Base-by-base conservation (phyloP, 2,888 invertebrate genomes). In the Mimas tiliae region DNA sequence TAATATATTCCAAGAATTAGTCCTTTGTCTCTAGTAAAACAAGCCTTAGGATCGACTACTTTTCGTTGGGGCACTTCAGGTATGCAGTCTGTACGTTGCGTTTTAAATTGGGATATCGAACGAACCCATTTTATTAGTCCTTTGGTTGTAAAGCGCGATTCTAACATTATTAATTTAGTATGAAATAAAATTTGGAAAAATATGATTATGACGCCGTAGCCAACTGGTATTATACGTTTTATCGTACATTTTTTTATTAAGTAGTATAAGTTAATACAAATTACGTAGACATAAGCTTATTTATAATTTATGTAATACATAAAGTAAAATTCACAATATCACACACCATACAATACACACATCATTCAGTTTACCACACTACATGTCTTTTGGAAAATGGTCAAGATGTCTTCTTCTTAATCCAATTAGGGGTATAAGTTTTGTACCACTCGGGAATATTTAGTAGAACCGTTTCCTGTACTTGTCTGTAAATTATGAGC, bases 401-500 rank as follows among this genome's bases (percentile, higher is more conserved):
- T 93, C 92, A 93, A 85, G 93, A 93, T 79, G 86, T 84, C 76
- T 92, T 92, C 74, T 87, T 88, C 80, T 89, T 90, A 65, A 93
- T 83, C 90, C 91, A 92, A 74, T 73, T 81, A 63, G 93, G 93
- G 68, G 88, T 86, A 74, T 90, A 83, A 66, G 81, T 83, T 66
- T 74, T 77, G 67, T 95, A 82, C 95, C 95, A 95, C 72, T 93
- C 91, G 64, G 96, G 95, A 77, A 95, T 91, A 83, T 94, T 92
- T 68, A 90, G 86, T 64, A 91, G 82, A 33, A 97, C 84, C 66
- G 95, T 96, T 80, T 96, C 95, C 80, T 96, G 95, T 70, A 97
- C 84, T 82, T 97, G 96, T 67, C 97, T 94, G 84, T 97, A 97
- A 62, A 97, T 95, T 85, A 97, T 95, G 2, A 97, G 91, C 51